Base-by-base conservation (phyloP, 2,113 vertebrate genomes). In the Tapirus terrestris region DNA sequence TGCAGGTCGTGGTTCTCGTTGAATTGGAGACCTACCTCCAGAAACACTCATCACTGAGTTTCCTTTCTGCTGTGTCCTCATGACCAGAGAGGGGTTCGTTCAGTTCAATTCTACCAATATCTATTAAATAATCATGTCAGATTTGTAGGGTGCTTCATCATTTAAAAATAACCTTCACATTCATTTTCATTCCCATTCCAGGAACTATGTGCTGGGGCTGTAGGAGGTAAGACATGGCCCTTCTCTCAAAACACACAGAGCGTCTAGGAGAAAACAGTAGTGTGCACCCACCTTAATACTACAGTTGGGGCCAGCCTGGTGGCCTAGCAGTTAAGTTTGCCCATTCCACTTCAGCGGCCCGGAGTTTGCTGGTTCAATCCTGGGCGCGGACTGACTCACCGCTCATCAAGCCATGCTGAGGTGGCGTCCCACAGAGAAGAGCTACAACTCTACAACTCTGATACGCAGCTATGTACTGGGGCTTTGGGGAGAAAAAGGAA, bases 111-210 rank as follows among this genome's bases (percentile, higher is more conserved):
- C 21, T 45, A 36, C 31, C 43, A 85, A 21, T 39, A 68, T 12
- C 43, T 56, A 39, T 25, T 63, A 53, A 56, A 90, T 68, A 73
- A 68, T 36, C 6, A 33, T 27, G 33, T 51, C 14, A 29, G 16
- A 89, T 25, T 45, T 90, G 8, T 70, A 61, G 8, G 31, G n/a
- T 18, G 29, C 1, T 79, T 73, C 53, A 45, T 21, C 17, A 31
- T 51, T 83, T 91, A 67, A 63, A 88, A 84, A 45, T 16, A 61
- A 45, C 14, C 16, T 33, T 86, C 43, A 45, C 3, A n/a, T 75
- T 93, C n/a, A 45, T 56, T 97, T 93, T 91, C 61, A 91, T n/a
- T 72, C 14, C 36, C 51, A 0, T 93, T 58, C 80, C 31, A 68
- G 43, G 65, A 81, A 70, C 16, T 45, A 31, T 33, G 58, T 20